Base-by-base conservation (phyloP, 2,888 invertebrate species). In the Hermaeophaga mercurialis region DNA sequence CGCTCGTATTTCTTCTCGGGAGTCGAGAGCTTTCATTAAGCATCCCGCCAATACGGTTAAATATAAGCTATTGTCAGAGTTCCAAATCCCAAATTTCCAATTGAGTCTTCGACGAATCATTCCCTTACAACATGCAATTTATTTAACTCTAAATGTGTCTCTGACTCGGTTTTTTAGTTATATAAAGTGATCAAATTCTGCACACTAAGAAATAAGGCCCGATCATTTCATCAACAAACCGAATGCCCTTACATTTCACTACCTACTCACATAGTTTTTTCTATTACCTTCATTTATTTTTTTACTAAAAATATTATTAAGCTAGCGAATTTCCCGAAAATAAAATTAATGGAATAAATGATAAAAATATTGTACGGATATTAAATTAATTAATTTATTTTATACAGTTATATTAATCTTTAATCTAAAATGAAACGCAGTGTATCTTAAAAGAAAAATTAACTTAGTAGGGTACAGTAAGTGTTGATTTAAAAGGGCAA, bases 1-100 rank as follows among this genome's bases (percentile, higher is more conserved):
- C 74, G 72, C 72, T 73, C 71, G 74, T 76, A 76, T 75, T 74
- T 76, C 75, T 75, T 75, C 73, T 70, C 63, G 68, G 68, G 70
- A 70, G 69, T 71, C 66, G 70, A 72, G 63, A 65, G 73, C 69
- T 75, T 74, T 75, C 73, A 74, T 75, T 74, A 75, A 69, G 68
- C 67, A 54, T 69, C 70, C 70, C 71, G 61, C 70, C 72, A 70
- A 70, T 71, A 70, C 69, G 71, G 71, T 72, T 73, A 74, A 73
- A 74, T 70, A 72, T 71, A 70, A 70, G 69, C 73, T 70, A 73
- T 75, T 73, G 73, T 73, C 70, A 69, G 69, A 67, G 65, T 31
- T 34, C 57, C 54, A 54, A 55, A 57, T 57, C 69, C 66, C 69
- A 73, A 72, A 74, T 69, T 73, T 72, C 71, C 71, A 73, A 74